Base-by-base conservation (phyloP, 23 tunicate genomes). In the Phallusia fumigata region DNA sequence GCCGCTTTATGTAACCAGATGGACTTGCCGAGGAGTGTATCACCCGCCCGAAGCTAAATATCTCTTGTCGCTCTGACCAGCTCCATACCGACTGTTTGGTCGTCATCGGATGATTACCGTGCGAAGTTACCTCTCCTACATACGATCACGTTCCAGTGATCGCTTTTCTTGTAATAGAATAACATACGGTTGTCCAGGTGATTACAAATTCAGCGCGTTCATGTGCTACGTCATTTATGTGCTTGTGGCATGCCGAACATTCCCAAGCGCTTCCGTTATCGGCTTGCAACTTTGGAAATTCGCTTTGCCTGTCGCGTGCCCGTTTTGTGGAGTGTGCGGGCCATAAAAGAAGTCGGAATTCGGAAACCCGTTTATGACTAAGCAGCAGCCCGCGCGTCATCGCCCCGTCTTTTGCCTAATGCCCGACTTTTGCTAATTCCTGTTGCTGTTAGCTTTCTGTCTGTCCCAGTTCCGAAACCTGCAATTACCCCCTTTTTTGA, bases 21-120 rank as follows among this genome's bases (percentile, higher is more conserved):
- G 69, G 69, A 58, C 69, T 58, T 58, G 69, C 69, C 69, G 10
- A 40, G 47, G 47, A 40, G 47, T 40, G 47, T 40, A 40, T 58
- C 69, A 24, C 28, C 69, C 69, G 69, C 69, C 69, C 69, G 69
- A 58, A 58, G 69, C 69, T 58, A 58, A 58, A 58, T 21, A 58
- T 58, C 69, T 58, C 28, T 6, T 58, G 69, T 58, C 69, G 69
- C 28, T 58, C 28, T 58, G 28, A 10, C 47, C 47, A 40, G 47
- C 47, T 40, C 47, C 47, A 40, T 10, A 40, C 47, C 47, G 47
- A 40, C 8, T 40, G 47, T 40, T 40, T 40, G 47, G 47, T 40
- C 47, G 47, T 40, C 47, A 40, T 40, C 10, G 10, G 47, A 40
- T 40, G 47, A 40, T 40, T 40, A 40, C 47, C 10, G 5, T 40